Conservation (phyloP, 2,888 invertebrate species). For the Agrotis puta region DNA sequence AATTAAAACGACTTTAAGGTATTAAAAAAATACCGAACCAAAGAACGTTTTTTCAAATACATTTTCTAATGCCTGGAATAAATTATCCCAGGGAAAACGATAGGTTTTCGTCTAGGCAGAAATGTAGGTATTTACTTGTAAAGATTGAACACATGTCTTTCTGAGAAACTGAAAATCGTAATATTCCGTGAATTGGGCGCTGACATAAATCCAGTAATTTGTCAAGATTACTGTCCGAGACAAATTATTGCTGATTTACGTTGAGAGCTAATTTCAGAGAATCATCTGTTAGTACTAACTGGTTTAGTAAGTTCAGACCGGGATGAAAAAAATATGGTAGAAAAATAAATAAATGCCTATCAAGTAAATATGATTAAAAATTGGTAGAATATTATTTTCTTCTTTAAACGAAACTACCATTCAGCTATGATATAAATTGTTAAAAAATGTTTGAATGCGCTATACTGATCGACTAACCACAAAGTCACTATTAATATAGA, state of each 20-base stretch:
- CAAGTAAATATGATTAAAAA: too few relatives aligned
- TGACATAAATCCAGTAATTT: constrained; percentile 51
- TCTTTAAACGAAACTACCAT: too few relatives aligned
- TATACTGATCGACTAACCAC: constrained; percentile 3
- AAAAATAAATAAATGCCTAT: not conserved
- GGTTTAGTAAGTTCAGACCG: not conserved
- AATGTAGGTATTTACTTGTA: not conserved
- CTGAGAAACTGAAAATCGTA: constrained; percentile 27
- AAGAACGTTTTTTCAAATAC: too few relatives aligned
- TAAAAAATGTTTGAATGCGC: too few relatives aligned
- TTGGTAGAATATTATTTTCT: too few relatives aligned
- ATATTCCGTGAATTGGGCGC: constrained; percentile 36
- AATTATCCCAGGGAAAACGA: too few relatives aligned
- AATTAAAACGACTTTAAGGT: too few relatives aligned
- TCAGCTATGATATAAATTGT: too few relatives aligned
- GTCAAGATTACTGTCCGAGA: constrained; percentile 60
- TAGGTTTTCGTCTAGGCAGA: not conserved
- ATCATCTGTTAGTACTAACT: constrained; percentile 9
- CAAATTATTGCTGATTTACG: constrained; percentile 51
- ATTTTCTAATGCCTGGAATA: too few relatives aligned
- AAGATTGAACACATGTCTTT: constrained; percentile 25
- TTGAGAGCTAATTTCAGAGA: constrained; percentile 44
- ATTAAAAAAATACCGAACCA: too few relatives aligned
- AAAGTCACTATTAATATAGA: not conserved
- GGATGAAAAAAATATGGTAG: not conserved